A percentile compares a stretch with the other conserved stretches of the same genome.
Conservation (phyloP, 2,888 invertebrate genomes). For the Scaptodrosophila latifasciaeformis region DNA sequence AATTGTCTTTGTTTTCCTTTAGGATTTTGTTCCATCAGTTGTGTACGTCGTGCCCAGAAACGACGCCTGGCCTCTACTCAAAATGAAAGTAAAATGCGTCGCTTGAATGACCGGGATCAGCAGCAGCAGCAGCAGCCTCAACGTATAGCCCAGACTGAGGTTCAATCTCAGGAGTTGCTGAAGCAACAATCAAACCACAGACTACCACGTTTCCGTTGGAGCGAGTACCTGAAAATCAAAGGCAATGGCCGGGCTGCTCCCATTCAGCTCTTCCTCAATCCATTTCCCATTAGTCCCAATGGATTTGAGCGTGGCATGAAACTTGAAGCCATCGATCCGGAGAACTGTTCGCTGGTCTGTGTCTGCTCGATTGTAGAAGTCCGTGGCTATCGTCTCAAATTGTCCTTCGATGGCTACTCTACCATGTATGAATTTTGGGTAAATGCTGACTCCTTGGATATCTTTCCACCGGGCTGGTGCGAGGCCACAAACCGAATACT, state of each 20-base stretch:
- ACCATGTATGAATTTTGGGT: constrained; percentile 95
- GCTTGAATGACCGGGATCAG: constrained; percentile 6
- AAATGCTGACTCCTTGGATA: constrained; percentile 92
- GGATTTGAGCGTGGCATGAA: constrained; percentile 90
- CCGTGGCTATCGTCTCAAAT: constrained; percentile 86
- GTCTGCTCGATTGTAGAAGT: constrained; percentile 90
- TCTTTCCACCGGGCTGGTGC: constrained; percentile 96
- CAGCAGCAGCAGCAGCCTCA: constrained; percentile 3
- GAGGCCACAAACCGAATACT: constrained; percentile 86
- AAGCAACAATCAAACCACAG: constrained; percentile 53
- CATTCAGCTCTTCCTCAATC: constrained; percentile 83
- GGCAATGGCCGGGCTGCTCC: constrained; percentile 84
- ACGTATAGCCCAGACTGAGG: not conserved
- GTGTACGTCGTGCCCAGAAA: constrained; percentile 56
- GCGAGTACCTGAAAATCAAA: constrained; percentile 85
- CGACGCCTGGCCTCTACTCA: constrained; percentile 27
- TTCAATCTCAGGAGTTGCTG: constrained; percentile 65
- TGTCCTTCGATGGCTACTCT: constrained; percentile 94
- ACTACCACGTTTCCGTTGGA: constrained; percentile 84
- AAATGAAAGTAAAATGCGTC: constrained; percentile 33
- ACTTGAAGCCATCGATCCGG: constrained; percentile 94
- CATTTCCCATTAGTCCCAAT: constrained; percentile 84
- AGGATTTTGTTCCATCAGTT: constrained; percentile 68
- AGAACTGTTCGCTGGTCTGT: constrained; percentile 91
- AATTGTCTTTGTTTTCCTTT: not conserved